phyloP scores from a whole-genome alignment of 2,888 invertebrate genomes.

The Osmoderma eremita region DNA sequence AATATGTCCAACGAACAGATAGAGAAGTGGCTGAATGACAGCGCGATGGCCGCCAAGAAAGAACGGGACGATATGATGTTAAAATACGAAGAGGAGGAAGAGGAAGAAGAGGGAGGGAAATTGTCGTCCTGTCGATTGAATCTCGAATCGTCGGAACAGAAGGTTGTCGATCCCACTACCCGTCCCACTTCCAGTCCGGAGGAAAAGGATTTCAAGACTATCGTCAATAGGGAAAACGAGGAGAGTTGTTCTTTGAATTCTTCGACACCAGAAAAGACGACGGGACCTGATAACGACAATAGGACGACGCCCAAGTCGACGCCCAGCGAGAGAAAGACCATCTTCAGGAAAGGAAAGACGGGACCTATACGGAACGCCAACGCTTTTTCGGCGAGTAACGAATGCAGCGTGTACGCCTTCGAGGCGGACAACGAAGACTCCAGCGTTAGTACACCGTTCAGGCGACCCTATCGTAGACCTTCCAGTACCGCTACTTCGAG shows the following conservation, averaged over 20 bases:
- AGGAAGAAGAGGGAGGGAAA: conserved; percentile 54
- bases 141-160: too few relatives aligned
- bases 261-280: conserved; percentile 50
- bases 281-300: background rate
- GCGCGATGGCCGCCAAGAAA: conserved; percentile 60
- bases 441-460: conserved; percentile 68
- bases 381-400: conserved; percentile 75
- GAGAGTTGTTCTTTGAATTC: conserved; percentile 44
- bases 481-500: conserved; percentile 63
- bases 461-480: conserved; percentile 65
- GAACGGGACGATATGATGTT: conserved; percentile 59
- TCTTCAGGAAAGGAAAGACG: conserved; percentile 68
- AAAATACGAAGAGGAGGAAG: conserved; percentile 58
- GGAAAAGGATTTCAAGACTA: conserved; percentile 16
- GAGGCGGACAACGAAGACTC: conserved; percentile 73
- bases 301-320: conserved; percentile 31
- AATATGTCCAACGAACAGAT: conserved; percentile 78
- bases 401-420: conserved; percentile 78
- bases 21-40: conserved; percentile 70
- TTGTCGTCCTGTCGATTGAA: conserved; percentile 43
- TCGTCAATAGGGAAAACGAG: conserved; percentile 10
- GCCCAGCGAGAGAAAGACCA: conserved; percentile 64
- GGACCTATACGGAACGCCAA: conserved; percentile 63
- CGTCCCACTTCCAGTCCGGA: background rate
- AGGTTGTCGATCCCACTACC: too few relatives aligned